Evolutionary conservation across 2,888 invertebrate genomes (phyloP).

Genomic region (Dasypolia templi): DNA sequence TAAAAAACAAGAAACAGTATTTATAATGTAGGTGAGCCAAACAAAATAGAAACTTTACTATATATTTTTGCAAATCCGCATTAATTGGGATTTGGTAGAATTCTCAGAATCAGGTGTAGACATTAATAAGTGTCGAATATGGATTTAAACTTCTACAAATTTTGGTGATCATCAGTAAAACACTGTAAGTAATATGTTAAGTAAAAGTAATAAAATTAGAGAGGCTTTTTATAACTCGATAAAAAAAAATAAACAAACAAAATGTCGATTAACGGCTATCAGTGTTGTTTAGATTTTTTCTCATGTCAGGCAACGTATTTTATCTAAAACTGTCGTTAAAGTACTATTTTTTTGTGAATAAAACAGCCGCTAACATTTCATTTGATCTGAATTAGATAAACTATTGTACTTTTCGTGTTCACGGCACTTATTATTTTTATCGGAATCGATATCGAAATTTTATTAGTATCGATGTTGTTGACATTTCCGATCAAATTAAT

Average conservation of each 20-base stretch:
- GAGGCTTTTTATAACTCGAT: slow-evolving; percentile 1
- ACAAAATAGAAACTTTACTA: not conserved
- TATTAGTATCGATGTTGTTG: slow-evolving; percentile 48
- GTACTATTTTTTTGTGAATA: too few relatives aligned
- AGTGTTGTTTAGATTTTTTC: slow-evolving; percentile 38
- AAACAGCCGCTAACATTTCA: slow-evolving; percentile 51
- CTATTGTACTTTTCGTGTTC: slow-evolving; percentile 41
- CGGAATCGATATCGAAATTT: slow-evolving; percentile 50
- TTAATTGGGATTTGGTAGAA: not conserved
- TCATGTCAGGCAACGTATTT: slow-evolving; percentile 31
- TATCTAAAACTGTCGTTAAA: slow-evolving; percentile 44
- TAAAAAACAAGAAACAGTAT: not conserved
- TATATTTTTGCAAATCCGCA: not conserved
- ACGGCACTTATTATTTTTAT: slow-evolving; percentile 46
- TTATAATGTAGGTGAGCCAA: not conserved
- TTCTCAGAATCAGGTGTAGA: not conserved
- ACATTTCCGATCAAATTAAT: slow-evolving; percentile 56
- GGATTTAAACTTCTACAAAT: not conserved
- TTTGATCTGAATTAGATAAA: slow-evolving; percentile 58
- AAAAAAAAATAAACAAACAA: slow-evolving; percentile 22
- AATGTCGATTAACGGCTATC: slow-evolving; percentile 43
- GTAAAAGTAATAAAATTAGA: slow-evolving; percentile 23
- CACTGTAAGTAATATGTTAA: not conserved
- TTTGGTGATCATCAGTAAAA: not conserved
- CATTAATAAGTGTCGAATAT: not conserved